Evolutionary conservation across 2,797 vertebrate species (phyloP).

Genomic region (Pseudopleuronectes americanus): DNA sequence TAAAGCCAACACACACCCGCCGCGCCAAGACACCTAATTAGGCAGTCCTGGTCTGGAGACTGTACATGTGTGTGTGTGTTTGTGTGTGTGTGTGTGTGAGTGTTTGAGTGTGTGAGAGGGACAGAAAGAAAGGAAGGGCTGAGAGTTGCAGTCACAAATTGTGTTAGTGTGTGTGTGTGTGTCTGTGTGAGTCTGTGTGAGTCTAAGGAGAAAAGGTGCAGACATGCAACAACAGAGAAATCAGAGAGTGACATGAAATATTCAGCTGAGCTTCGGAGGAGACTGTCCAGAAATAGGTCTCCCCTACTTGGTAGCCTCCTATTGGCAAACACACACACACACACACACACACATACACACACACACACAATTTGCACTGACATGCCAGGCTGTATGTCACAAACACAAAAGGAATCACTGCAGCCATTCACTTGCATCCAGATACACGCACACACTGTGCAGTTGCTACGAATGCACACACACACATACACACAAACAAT

Average conservation of each 20-base stretch:
- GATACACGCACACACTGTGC: constrained; percentile 5
- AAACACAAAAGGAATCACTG: not conserved
- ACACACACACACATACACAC: constrained; percentile 2
- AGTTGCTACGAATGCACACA: not conserved
- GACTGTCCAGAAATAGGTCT: constrained; percentile 79
- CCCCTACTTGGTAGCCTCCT: constrained; percentile 42
- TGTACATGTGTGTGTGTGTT: constrained; percentile 2
- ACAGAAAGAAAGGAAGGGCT: constrained; percentile 8
- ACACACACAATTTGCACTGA: constrained; percentile 9
- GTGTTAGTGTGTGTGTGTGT: constrained; percentile 29
- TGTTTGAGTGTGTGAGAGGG: constrained; percentile 4
- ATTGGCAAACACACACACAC: constrained; percentile 31
- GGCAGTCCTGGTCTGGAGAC: constrained; percentile 33
- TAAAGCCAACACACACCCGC: constrained; percentile 15
- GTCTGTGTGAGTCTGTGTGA: constrained; percentile 14
- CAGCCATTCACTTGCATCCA: not conserved
- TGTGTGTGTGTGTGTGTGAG: too few species aligned
- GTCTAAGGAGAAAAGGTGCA: constrained; percentile 33
- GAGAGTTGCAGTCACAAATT: constrained; percentile 29
- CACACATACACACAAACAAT: not conserved
- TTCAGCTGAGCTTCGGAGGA: constrained; percentile 73
- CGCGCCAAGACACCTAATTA: constrained; percentile 54
- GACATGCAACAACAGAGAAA: constrained; percentile 69
- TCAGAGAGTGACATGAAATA: constrained; percentile 80
- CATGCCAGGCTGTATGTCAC: constrained; percentile 6